A percentile compares a stretch with the other conserved stretches of the same genome.
phyloP scores from a whole-genome alignment of 2,113 vertebrate genomes.

The Nipponia nippon region DNA sequence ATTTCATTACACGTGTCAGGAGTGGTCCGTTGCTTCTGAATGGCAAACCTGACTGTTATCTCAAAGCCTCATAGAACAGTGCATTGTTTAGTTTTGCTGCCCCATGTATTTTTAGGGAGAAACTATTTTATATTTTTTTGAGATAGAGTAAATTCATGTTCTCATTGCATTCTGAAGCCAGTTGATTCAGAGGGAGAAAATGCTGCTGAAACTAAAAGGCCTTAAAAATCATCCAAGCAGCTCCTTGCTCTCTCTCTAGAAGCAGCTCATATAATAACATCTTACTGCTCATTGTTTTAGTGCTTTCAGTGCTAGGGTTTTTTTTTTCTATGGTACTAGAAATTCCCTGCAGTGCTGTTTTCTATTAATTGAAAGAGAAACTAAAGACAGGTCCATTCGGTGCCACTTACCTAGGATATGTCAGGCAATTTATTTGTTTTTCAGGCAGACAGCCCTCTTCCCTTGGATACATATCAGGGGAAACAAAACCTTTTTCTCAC shows the following conservation, averaged over 20 bases:
- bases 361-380: constrained; percentile 43
- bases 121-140: not conserved
- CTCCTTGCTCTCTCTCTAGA: not conserved
- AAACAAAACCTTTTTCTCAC: not conserved
- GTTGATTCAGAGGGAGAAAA: not conserved
- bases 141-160: not conserved
- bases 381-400: not conserved
- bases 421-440: constrained; percentile 22
- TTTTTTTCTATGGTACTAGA: not conserved
- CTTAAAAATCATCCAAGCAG: not conserved
- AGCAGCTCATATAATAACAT: not conserved
- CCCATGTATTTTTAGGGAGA: not conserved
- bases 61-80: not conserved
- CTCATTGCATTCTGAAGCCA: not conserved
- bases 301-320: not conserved
- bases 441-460: not conserved
- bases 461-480: not conserved
- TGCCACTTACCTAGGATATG: not conserved
- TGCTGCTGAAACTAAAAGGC: not conserved
- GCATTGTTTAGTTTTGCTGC: not conserved
- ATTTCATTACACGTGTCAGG: not conserved
- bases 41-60: not conserved
- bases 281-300: not conserved
- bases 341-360: not conserved
- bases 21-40: not conserved